Evolutionary conservation across 2,113 vertebrate genomes (phyloP), one percentile per base, ranked within the genome.

Genomic region (Xenus cinereus): DNA sequence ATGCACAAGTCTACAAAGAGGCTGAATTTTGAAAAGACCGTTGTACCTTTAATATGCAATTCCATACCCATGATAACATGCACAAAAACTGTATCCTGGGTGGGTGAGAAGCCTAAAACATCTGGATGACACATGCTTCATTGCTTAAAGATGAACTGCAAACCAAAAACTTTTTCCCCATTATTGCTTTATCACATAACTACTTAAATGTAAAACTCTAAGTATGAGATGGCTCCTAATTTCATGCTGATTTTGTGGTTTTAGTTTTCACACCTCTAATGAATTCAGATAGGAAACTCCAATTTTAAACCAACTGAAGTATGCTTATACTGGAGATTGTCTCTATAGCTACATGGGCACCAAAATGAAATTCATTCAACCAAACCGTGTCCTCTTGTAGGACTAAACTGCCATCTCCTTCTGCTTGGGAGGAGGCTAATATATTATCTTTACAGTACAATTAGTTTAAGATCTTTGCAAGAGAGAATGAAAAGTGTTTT

Each of bases 11-110:
- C 60, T 57, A 81, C 6, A 32, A 48, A 80, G 16, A 50, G 9
- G 46, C 19, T 84, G 45, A 45, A 57, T 41, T 87, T 45, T 78
- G 28, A 74, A 20, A 68, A 18, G 3, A 21, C 28, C 56, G 27
- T 37, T 41, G 39, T 62, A 22, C 33, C 43, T 73, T 80, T 83
- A 76, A 37, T 37, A 63, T 5, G 33, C 1, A 1, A 87, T 37
- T 48, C 59, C 54, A 48, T 21, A n/a, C 21, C 28, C 1, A 0
- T 41, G 37, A 73, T 20, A 80, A 51, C 8, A 30, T 0, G 0
- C 76, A 35, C 28, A 46, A 13, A 22, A 62, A n/a, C 3, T 39
- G 10, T 16, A 43, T 37, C 6, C 30, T 15, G 1, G 12, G 19
- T 1, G 4, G 14, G 10, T 17, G 7, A 10, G 26, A 32, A 69